Base-by-base conservation (phyloP, 2,113 vertebrate species). In the Jaculus jaculus region DNA sequence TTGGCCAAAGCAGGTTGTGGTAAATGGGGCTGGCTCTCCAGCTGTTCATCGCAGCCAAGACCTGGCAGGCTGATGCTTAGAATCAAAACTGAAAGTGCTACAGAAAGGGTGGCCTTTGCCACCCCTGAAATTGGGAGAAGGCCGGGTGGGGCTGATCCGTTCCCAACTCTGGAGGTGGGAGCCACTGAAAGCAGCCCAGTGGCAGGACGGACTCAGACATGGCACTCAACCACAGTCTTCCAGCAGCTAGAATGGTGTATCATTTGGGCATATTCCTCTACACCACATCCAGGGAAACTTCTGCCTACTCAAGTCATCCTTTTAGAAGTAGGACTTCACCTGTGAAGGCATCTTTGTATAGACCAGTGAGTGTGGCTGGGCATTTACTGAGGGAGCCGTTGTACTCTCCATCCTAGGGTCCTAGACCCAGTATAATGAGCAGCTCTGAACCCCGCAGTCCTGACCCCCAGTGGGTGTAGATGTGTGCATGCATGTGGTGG, bases 1-100 rank as follows among this genome's bases (percentile, higher is more conserved):
- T 92, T 96, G 84, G 95, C 95, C 65, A 74, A 54, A 75, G 93
- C 82, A 61, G 73, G 95, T 90, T 93, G 95, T 91, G 94, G 97
- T 93, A 78, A 89, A 93, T 9, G 81, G 84, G 87, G 72, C 85
- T 95, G 97, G 93, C 95, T 94, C 47, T 87, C 87, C 60, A 58
- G 68, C 84, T 63, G 32, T 47, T 37, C 66, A 0, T 47, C 5
- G 66, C 89, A 88, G 93, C 94, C 94, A 95, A 92, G 85, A 90
- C 93, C 93, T 87, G 92, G 89, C 21, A 28, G 42, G 69, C 63
- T 28, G 21, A 71, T 30, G 81, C 39, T 51, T n/a, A 79, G 95
- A 94, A 96, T 37, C 91, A 87, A 95, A 85, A 80, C 94, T 85
- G 94, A 94, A 94, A 92, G 82, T 81, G 71, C 61, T 7, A 47